Evolutionary conservation across 35 echinoderm and acorn worm genomes (phyloP), one percentile per base, ranked within the genome.

Genomic region (Holothuria glaberrima): DNA sequence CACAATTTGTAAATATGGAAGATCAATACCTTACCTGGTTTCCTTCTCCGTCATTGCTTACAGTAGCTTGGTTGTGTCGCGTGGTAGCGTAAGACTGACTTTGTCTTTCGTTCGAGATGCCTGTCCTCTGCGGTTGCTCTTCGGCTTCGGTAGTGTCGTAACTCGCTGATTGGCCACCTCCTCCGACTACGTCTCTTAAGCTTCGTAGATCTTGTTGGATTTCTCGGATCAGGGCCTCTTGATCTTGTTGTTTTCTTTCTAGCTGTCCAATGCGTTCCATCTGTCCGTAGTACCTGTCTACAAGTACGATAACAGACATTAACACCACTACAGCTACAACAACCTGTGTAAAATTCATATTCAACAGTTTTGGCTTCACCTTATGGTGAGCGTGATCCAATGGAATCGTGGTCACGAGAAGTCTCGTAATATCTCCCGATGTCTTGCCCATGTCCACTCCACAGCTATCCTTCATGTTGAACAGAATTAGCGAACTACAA

Each of bases 391-490:
- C 26, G 21, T 41, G 44, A 78, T 78, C 74, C 20, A 26, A 48
- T 48, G 74, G 44, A 48, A 48, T 48, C 20, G 74, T 78, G 35
- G 74, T 78, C 74, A 48, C 36, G 44, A 48, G 38, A 16, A 24
- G 2, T 6, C 20, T 50, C 38, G 38, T 6, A 38, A 52, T 24
- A 45, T 78, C 41, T 25, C 9, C 38, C 5, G 74, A 78, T 78
- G 35, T 48, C 13, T 26, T 52, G 18, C 50, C n/a, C 74, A 78
- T 48, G 74, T 48, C 41, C 38, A 78, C 44, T 48, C 50, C 74
- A 48, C 74, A 78, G 74, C 74, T 78, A 78, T 48, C 74, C 19
- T 48, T 78, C 74, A 78, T 78, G 36, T 52, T 78, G 74, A 54
- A 54, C 13, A 54, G 5, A 54, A 17, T 54, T 54, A 54, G 50